Evolutionary conservation across 2,888 invertebrate genomes (phyloP), one percentile per base, ranked within the genome.

Genomic region (Coleophora deauratella): DNA sequence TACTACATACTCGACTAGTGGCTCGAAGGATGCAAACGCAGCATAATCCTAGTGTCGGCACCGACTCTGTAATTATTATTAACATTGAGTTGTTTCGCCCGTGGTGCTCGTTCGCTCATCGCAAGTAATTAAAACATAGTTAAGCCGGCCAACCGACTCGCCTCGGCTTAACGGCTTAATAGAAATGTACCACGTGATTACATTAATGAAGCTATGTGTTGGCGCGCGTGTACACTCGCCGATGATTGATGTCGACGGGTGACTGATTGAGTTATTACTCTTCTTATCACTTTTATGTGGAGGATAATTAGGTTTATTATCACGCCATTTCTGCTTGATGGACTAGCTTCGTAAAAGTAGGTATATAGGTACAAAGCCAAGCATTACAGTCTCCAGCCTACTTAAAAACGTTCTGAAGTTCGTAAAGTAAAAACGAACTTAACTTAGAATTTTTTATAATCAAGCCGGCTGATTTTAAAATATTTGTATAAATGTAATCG

Each of bases 41-140:
- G 63, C 72, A 60, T 6, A 21, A 21, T 4, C 56, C 40, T 9
- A 15, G 9, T 27, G 49, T 54, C 70, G 65, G 65, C 53, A 47
- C 53, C 50, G 51, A 60, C 63, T 57, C 71, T 74, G 63, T 78
- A 79, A 82, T 82, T 78, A 82, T 77, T 62, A 67, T 54, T 58
- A 68, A 65, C 72, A 63, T 66, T 62, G 63, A 68, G 68, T 62
- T 61, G 67, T 72, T 68, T 63, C 60, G 66, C 66, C 62, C 28
- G 39, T 21, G 33, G 39, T n/a, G 39, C 33, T 13, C 59, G 21
- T 21, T 21, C 21, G 21, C 21, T 21, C 21, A 21, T 21, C 21
- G 66, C 58, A 67, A 57, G 65, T 76, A 84, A 84, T 84, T 84
- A 84, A 82, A 84, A 82, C 72, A 77, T 84, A 82, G 78, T 84